Base-by-base conservation (phyloP, 2,113 vertebrate genomes). In the Climacteris rufus region DNA sequence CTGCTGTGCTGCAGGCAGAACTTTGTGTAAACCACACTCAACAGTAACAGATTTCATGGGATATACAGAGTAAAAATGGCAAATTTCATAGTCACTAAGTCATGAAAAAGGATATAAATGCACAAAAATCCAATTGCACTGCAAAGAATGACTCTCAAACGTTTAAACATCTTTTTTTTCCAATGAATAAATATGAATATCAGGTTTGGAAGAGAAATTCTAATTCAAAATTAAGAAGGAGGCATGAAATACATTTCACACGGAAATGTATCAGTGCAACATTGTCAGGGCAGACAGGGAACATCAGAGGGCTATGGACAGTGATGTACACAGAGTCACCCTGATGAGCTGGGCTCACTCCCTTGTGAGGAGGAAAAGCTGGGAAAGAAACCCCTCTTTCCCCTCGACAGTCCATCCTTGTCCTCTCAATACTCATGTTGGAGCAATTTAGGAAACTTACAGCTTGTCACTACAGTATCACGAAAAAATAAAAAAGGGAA, bases 1-100 rank as follows among this genome's bases (percentile, higher is more conserved):
- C 64, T 93, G 81, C 91, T 77, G 71, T 57, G 83, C 1, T 84
- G 89, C 59, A 81, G 88, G 45, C 60, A 91, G 64, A 88, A 63
- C 44, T 94, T 82, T 82, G n/a, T 40, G 71, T 86, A 95, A 91
- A 95, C 79, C 90, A 94, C 54, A 70, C 9, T 82, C 63, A 76
- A 74, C 37, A 39, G 30, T 57, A 95, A 87, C 82, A 88, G 54
- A 96, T 89, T 95, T 94, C 78, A 91, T 56, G 80, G 82, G 78
- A 90, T 49, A 35, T 66, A 95, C 90, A 77, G n/a, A 89, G 89
- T 30, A 94, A 94, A 96, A 97, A 72, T 30, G 68, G 81, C 45
- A 93, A 94, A 94, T 94, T 96, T 96, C 95, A 96, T 69, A 94
- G 96, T 68, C 63, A 89, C 85, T 87, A 95, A 94, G 89, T 94